These are phyloP conservation scores for Coelopa pilipes DNA, from an alignment of 2,888 invertebrate species.

Conservation along the genomic window DNA sequence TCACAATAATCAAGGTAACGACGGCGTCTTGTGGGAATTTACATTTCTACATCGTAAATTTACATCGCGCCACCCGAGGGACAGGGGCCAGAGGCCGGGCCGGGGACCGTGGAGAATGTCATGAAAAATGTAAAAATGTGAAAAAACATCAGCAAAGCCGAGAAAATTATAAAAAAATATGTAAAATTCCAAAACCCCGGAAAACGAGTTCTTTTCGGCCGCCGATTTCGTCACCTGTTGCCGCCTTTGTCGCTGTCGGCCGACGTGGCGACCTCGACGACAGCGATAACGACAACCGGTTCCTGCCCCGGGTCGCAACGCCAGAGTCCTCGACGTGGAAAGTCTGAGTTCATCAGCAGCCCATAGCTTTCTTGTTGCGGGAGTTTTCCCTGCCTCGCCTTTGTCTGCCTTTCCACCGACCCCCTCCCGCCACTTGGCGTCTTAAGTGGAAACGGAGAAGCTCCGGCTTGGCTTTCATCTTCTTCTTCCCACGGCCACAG, in stretches of 20 bases:
- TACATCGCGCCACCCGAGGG: background rate
- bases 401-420: background rate
- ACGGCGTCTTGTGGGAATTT: background rate
- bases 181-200: background rate
- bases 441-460: background rate
- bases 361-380: background rate
- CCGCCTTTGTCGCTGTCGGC: background rate
- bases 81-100: too few species aligned
- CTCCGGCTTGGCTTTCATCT: background rate
- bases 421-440: background rate
- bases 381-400: too few species aligned
- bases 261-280: too few species aligned
- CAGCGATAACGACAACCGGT: background rate
- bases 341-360: too few species aligned
- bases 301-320: background rate
- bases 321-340: background rate
- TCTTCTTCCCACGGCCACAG: background rate
- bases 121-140: too few species aligned
- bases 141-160: too few species aligned
- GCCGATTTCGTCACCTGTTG: conserved; percentile 10
- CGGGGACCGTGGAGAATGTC: too few species aligned
- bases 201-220: conserved; percentile 6
- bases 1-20: conserved; percentile 33
- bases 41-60: background rate
- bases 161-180: background rate